A percentile compares a stretch with the other conserved stretches of the same genome.
Conservation (phyloP, 2,888 invertebrate genomes). For the Cantharis flavilabris region DNA sequence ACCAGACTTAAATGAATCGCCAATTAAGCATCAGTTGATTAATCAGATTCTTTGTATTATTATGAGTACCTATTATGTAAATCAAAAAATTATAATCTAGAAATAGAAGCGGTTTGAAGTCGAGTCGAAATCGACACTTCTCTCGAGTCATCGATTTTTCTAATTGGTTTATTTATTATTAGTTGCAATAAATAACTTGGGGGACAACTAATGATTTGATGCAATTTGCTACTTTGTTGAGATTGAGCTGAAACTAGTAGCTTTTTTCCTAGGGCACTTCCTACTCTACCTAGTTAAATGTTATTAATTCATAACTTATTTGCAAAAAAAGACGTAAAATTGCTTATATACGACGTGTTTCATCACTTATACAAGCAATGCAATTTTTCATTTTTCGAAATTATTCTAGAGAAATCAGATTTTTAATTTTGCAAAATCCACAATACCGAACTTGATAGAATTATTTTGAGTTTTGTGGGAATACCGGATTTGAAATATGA, state of each 20-base stretch:
- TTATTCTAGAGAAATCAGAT: no score
- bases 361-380: slow-evolving; percentile 19
- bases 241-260: slow-evolving; percentile 13
- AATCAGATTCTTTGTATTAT: no score
- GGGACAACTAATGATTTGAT: slow-evolving; percentile 3
- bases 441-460: no score
- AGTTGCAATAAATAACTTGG: not conserved
- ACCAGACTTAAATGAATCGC: not conserved
- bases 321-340: slow-evolving; percentile 13
- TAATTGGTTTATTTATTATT: not conserved
- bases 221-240: slow-evolving; percentile 11
- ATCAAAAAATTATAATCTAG: not conserved
- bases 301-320: slow-evolving; percentile 29
- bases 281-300: slow-evolving; percentile 6
- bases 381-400: not conserved
- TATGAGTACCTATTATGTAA: not conserved
- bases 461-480: no score
- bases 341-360: slow-evolving; percentile 19
- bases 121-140: not conserved
- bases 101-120: not conserved
- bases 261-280: slow-evolving; percentile 12
- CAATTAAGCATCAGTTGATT: not conserved
- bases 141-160: not conserved
- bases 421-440: no score
- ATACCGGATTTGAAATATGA: no score